Evolutionary conservation across 2,888 invertebrate genomes (phyloP), one percentile per base, ranked within the genome.

Genomic region (Magallana nippona): DNA sequence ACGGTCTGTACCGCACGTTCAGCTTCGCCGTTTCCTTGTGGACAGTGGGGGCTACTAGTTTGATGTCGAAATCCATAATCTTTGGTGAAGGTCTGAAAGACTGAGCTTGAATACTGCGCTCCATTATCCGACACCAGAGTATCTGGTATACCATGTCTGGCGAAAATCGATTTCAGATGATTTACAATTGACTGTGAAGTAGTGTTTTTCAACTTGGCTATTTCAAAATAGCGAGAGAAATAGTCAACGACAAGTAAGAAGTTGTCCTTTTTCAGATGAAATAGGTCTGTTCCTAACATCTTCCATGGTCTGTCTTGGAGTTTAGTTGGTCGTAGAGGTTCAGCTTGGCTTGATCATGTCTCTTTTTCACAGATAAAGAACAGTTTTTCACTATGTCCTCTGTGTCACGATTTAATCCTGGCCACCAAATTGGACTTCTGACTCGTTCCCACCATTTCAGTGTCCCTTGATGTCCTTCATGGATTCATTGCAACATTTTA

Each of bases 261-360:
- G 17, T 80, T 82, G 55, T 83, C 57, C 10, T 86, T 84, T 77
- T 86, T 87, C 19, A 88, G 80, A 32, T 89, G 82, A 62, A 89
- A 88, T 56, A 91, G 78, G 82, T 90, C 89, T 62, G 86, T 86
- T 10, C 85, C 89, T 56, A 89, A 83, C 22, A 80, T 89, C 83
- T 89, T 85, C 90, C 89, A 89, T 17, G 89, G 89, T 60, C 83
- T 85, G 32, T 83, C 56, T 22, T 89, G 90, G 44, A 90, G 86
- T 19, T 83, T 79, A 11, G 85, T 60, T 32, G 87, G 81, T 44
- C 85, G 83, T 32, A 89, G 58, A 77, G 87, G 88, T 83, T 89
- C 89, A 19, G 83, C 84, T 60, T 83, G 82, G n/a, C n/a, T n/a
- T n/a, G n/a, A 57, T 86, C 86, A n/a, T 17, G 32, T 62, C 63